A percentile compares a stretch with the other conserved stretches of the same genome.
Conservation (phyloP, 2,888 invertebrate species). For the Hemistola chrysoprasaria region DNA sequence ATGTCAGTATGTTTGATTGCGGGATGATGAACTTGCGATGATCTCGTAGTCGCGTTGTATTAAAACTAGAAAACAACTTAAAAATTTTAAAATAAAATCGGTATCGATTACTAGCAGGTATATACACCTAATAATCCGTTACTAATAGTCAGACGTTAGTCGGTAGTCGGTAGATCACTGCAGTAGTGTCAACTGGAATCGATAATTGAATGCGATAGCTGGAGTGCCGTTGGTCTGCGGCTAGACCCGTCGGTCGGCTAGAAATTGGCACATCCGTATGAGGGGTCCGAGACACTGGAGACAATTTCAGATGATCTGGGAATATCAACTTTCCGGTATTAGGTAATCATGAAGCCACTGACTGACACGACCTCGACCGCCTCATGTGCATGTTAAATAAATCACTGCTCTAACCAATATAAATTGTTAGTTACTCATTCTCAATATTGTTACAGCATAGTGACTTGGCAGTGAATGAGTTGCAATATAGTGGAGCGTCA, state of each 20-base stretch:
- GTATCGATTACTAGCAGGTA: too few relatives aligned
- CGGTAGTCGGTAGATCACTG: slow-evolving; percentile 16
- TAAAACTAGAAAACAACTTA: too few relatives aligned
- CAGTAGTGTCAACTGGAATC: slow-evolving; percentile 44
- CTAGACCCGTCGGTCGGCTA: slow-evolving; percentile 37
- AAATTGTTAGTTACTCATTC: slow-evolving; percentile 9
- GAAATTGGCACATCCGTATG: slow-evolving; percentile 64
- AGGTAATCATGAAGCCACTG: slow-evolving; percentile 7
- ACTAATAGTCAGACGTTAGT: too few relatives aligned
- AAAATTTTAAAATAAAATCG: too few relatives aligned
- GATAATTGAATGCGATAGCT: slow-evolving; percentile 58
- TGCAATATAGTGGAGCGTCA: slow-evolving; percentile 26
- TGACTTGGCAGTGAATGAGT: slow-evolving; percentile 25
- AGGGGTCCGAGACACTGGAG: slow-evolving; percentile 35
- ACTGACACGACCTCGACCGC: neutral
- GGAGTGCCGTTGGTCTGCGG: slow-evolving; percentile 46
- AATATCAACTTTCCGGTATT: slow-evolving; percentile 20
- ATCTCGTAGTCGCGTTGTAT: too few relatives aligned
- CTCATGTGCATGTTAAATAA: neutral
- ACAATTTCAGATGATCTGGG: slow-evolving; percentile 1
- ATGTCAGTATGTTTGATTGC: too few relatives aligned
- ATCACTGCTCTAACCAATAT: slow-evolving; percentile 9
- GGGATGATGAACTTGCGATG: too few relatives aligned
- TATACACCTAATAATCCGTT: too few relatives aligned
- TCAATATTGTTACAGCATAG: slow-evolving; percentile 18